phyloP scores from a whole-genome alignment of 2,113 vertebrate species.

The Rhynchomys soricoides region DNA sequence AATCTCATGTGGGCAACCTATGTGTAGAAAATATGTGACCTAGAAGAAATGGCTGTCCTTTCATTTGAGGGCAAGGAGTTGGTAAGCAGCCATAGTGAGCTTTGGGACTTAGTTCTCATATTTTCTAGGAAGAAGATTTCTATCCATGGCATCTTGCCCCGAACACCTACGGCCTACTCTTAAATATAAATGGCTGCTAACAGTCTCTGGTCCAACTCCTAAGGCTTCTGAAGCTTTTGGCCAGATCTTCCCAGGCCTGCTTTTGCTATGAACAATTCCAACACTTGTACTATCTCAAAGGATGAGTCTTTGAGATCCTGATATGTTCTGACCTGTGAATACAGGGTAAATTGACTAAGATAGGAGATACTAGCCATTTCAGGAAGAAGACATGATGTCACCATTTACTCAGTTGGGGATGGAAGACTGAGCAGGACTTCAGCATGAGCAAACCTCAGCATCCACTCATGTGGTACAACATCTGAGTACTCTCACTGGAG shows the following conservation, averaged over 20 bases:
- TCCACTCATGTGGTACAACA: background rate
- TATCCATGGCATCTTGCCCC: background rate
- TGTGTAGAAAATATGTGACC: constrained; percentile 5
- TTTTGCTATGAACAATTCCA: background rate
- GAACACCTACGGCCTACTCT: background rate
- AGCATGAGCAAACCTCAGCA: background rate
- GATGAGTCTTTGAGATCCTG: background rate
- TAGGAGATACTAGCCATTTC: background rate
- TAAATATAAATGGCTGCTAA: background rate
- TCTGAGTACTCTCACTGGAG: background rate
- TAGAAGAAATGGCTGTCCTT: background rate
- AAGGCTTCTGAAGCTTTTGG: background rate
- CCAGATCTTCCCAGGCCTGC: background rate
- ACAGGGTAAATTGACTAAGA: background rate
- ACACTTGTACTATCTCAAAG: background rate
- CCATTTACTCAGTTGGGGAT: background rate
- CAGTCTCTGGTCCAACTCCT: background rate
- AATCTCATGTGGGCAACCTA: background rate
- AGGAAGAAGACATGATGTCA: background rate
- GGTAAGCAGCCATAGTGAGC: background rate
- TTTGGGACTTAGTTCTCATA: background rate
- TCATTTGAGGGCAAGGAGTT: background rate
- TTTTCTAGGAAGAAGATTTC: background rate
- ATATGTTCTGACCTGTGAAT: background rate
- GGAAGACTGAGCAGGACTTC: background rate